Percentiles rank a stretch among this genome's conserved stretches.
phyloP scores from a whole-genome alignment of 1,140 invertebrate genomes.

The Lasioglossum albipes region DNA sequence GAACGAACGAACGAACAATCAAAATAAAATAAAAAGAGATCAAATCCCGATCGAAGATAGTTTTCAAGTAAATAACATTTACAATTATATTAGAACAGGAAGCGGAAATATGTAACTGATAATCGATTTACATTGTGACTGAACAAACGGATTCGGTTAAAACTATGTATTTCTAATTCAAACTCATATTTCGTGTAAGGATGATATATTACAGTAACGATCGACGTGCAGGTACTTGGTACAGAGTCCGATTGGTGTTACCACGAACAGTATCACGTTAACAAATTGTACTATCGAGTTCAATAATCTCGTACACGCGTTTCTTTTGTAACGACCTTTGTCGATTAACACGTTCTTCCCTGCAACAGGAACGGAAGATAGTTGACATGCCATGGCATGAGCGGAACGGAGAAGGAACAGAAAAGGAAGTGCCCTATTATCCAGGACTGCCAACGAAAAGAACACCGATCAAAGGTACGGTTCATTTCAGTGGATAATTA shows the following conservation, averaged over 20 bases:
- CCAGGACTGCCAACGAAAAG: slow-evolving; percentile 87
- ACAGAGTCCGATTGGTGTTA: slow-evolving; percentile 56
- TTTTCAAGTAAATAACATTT: slow-evolving; percentile 51
- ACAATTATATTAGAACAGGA: slow-evolving; percentile 55
- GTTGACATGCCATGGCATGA: slow-evolving; percentile 90
- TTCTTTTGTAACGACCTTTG: slow-evolving; percentile 21
- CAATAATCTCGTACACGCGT: slow-evolving; percentile 25
- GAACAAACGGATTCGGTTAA: slow-evolving; percentile 56
- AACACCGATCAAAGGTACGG: slow-evolving; percentile 88
- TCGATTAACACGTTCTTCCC: slow-evolving; percentile 54
- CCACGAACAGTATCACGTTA: slow-evolving; percentile 45
- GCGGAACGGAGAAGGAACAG: slow-evolving; percentile 78
- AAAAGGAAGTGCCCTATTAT: slow-evolving; percentile 84
- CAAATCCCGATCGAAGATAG: slow-evolving; percentile 18
- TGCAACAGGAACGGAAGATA: slow-evolving; percentile 82
- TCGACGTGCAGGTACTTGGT: slow-evolving; percentile 62
- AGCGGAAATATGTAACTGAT: slow-evolving; percentile 53
- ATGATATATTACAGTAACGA: slow-evolving; percentile 61
- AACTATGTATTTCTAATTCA: slow-evolving; percentile 59
- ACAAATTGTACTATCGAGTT: slow-evolving; percentile 50
- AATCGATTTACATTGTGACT: slow-evolving; percentile 52
- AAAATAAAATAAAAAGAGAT: neutral
- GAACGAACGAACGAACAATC: too few relatives aligned
- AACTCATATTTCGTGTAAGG: slow-evolving; percentile 61
- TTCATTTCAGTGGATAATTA: slow-evolving; percentile 71